Percentiles rank a stretch among this genome's conserved stretches.
phyloP scores from a whole-genome alignment of 2,113 vertebrate genomes.

The Pelodiscus sinensis region DNA sequence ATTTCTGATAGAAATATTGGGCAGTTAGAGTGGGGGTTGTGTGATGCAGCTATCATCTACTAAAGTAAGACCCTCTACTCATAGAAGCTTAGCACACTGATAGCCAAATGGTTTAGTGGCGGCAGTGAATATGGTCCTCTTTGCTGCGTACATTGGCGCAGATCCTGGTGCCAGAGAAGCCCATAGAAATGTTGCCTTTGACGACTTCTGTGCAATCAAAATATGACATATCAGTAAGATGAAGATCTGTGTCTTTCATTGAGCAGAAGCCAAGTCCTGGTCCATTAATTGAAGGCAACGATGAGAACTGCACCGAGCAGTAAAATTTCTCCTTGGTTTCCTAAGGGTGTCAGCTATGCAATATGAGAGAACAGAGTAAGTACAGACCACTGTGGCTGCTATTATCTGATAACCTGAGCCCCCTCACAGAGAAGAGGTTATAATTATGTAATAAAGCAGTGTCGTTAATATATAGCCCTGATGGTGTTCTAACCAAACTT shows the following conservation, averaged over 20 bases:
- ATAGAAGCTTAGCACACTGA: neutral
- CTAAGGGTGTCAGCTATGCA: neutral
- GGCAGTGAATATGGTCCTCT: neutral
- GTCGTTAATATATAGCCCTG: no score
- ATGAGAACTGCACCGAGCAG: neutral
- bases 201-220: no score
- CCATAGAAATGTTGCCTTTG: neutral
- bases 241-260: no score
- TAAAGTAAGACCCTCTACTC: neutral
- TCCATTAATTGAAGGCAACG: constrained; percentile 3
- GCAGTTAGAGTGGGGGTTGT: constrained; percentile 1
- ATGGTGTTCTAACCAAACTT: no score
- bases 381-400: no score
- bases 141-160: constrained; percentile 8
- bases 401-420: neutral
- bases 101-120: neutral
- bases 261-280: no score
- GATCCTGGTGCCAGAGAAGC: neutral
- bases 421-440: neutral
- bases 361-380: neutral
- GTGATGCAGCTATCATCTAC: neutral
- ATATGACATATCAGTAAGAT: no score
- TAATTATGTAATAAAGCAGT: neutral
- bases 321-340: neutral
- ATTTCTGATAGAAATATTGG: constrained; percentile 26